These are phyloP conservation scores for Montipora foliosa DNA, from an alignment of 64 coral and sea anemone genomes.

Conservation along the genomic window DNA sequence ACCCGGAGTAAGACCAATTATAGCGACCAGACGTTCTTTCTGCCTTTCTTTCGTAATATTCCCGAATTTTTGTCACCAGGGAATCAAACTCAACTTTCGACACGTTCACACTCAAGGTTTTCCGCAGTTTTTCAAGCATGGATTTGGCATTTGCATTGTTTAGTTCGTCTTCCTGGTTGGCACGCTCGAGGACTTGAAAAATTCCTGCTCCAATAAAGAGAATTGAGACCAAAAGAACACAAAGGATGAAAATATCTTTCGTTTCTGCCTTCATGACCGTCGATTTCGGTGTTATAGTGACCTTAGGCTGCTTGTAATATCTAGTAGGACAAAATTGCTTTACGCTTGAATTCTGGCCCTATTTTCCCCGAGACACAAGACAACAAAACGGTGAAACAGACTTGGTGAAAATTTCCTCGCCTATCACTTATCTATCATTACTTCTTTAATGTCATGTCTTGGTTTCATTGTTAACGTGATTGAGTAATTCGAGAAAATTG, in stretches of 20 bases:
- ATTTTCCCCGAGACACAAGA: neutral
- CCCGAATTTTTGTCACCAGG: conserved; percentile 9
- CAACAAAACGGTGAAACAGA: neutral
- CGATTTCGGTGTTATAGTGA: neutral
- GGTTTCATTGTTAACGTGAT: neutral
- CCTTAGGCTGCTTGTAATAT: neutral
- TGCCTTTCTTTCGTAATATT: neutral
- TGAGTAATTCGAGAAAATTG: neutral
- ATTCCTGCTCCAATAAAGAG: conserved; percentile 65
- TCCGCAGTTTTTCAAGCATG: conserved; percentile 56
- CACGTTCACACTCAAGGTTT: conserved; percentile 52
- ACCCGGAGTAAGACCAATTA: conserved; percentile 71
- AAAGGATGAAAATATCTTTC: conserved; percentile 55
- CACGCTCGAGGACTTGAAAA: conserved; percentile 65
- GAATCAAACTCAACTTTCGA: conserved; percentile 18
- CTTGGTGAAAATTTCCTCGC: neutral
- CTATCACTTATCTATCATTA: neutral
- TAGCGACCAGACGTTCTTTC: neutral
- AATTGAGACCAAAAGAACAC: conserved; percentile 13
- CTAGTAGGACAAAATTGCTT: neutral
- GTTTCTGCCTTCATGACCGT: conserved; percentile 37
- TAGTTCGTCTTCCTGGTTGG: neutral
- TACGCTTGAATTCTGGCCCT: neutral
- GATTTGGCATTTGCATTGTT: neutral
- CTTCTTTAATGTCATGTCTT: neutral